phyloP scores from a whole-genome alignment of 2,888 invertebrate genomes.

The Melanotus villosus region DNA sequence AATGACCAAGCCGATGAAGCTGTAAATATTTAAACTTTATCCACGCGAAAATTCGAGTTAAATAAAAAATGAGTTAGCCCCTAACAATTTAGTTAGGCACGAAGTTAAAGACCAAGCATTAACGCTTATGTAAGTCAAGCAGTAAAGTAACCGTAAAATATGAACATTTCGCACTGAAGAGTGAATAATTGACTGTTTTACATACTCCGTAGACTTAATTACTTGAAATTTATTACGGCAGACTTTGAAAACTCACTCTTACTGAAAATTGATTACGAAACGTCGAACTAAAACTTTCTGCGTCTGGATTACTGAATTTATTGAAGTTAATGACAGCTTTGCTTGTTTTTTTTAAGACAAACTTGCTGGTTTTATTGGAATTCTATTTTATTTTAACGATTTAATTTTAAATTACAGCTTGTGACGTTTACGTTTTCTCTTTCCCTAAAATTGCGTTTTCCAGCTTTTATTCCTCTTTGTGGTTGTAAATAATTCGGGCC shows the following conservation, averaged over 20 bases:
- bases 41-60: too few relatives aligned
- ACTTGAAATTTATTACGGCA: conserved; percentile 3
- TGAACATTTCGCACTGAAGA: conserved; percentile 2
- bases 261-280: background rate
- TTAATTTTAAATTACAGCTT: too few relatives aligned
- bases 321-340: too few relatives aligned
- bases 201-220: conserved; percentile 1
- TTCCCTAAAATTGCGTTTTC: background rate
- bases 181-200: background rate
- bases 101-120: background rate
- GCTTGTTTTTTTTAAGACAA: too few relatives aligned
- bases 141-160: background rate
- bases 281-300: background rate
- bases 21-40: background rate
- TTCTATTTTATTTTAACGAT: too few relatives aligned
- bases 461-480: background rate
- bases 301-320: too few relatives aligned
- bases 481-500: background rate
- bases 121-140: background rate
- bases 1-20: background rate
- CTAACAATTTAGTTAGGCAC: background rate
- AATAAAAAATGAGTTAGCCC: too few relatives aligned
- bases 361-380: too few relatives aligned
- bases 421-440: background rate
- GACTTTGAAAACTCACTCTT: conserved; percentile 11